Evolutionary conservation across 1,140 invertebrate genomes (phyloP), one percentile per base, ranked within the genome.

Genomic region (Drosophila nigrodunni): DNA sequence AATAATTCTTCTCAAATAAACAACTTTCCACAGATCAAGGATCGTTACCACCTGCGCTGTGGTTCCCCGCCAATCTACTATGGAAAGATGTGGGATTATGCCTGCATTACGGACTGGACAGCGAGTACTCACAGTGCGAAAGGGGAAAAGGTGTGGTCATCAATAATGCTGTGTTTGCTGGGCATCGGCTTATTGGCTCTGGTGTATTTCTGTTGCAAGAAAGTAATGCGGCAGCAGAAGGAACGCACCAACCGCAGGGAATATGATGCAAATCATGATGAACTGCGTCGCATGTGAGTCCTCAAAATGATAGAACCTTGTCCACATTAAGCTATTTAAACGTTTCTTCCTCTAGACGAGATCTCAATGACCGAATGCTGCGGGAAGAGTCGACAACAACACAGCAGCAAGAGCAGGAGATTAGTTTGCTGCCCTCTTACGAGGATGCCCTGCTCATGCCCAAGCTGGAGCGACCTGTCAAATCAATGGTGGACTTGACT

Each of bases 391-490:
- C 92, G 35, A 81, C 94, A 70, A 90, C 94, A 82, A 95, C 65
- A 3, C 94, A 82, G 92, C 95, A 73, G 90, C 95, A 80, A 21
- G 18, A 54, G 94, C 88, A 95, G 64, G 95, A 96, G 92, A 91
- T 95, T 11, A 93, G 95, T 39, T 94, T 88, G 43, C 95, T 88
- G 47, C 96, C 96, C 1, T 95, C 94, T n/a, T 96, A 96, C 79
- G 95, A 95, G 72, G 96, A 96, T 92, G 96, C 95, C 9, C 93
- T 96, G 57, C 93, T 94, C 7, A 95, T 96, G 94, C 95, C 95
- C 13, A 94, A 95, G 79, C 73, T 95, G 58, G 94, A 94, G 71
- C 88, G 93, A 7, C 95, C 94, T 0, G 94, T 93, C 75, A 93
- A 94, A 77, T 95, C 94, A 13, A 92, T 95, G 74, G 87, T 93